These are phyloP conservation scores for Phoeniculus purpureus DNA, from an alignment of 2,797 vertebrate genomes.

Conservation along the genomic window DNA sequence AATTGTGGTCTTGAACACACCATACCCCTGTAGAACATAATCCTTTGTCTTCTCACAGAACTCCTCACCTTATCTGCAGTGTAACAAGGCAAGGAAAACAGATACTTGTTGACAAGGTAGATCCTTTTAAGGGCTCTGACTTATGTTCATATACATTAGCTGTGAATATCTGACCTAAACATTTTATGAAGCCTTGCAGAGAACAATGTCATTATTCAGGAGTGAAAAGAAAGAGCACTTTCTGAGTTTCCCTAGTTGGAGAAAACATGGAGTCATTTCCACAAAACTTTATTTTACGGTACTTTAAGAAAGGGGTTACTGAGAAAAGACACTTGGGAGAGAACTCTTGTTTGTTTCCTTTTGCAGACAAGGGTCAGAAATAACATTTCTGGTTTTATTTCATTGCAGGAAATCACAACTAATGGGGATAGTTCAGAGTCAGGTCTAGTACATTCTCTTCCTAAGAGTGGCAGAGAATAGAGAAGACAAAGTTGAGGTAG, in stretches of 20 bases:
- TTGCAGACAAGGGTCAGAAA: neutral
- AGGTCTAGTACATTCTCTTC: neutral
- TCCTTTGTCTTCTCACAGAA: neutral
- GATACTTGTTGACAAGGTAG: neutral
- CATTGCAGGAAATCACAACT: neutral
- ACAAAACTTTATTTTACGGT: neutral
- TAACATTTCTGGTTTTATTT: neutral
- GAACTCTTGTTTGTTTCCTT: neutral
- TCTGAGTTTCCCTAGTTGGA: neutral
- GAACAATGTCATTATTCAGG: neutral
- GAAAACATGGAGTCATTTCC: neutral
- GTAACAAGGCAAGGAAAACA: neutral
- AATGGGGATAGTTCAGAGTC: neutral
- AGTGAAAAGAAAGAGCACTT: accelerated
- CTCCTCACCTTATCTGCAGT: neutral
- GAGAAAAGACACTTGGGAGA: neutral
- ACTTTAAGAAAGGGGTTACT: neutral
- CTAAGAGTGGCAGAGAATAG: neutral
- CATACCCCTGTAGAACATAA: neutral
- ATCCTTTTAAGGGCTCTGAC: neutral
- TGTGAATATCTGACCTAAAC: neutral
- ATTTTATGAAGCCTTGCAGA: neutral
- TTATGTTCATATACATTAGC: neutral
- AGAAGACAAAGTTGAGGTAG: neutral
- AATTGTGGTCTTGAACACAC: no score